Base-by-base conservation (phyloP, 2,113 vertebrate genomes). In the Bucco capensis region DNA sequence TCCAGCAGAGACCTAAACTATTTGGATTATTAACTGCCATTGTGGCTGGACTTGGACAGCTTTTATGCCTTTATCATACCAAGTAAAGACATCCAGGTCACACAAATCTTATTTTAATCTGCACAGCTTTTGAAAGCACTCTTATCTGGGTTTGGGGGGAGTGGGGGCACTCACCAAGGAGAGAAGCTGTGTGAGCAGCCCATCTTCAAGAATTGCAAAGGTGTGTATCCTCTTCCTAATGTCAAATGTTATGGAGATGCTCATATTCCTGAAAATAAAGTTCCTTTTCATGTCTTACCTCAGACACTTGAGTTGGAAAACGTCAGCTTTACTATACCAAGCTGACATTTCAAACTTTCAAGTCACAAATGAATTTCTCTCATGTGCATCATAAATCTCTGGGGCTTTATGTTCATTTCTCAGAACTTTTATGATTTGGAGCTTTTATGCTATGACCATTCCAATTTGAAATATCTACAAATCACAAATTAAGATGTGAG, bases 401-500 rank as follows among this genome's bases (percentile, higher is more conserved):
- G 31, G 28, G 35, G 38, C 65, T 88, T 94, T 92, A 88, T 64
- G 60, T 18, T 54, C 24, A 56, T 83, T 88, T 86, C 47, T 90
- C 49, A 65, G 61, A 96, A 90, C 70, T 85, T 88, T 27, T 56
- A 0, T 85, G 47, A 80, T 92, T 49, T 62, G 57, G 13, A 35
- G 17, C 10, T 25, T 90, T 92, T 92, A 58, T 5, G 9, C 54
- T 86, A 19, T 92, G 80, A 78, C 73, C 6, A 0, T 88, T 95
- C 33, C 0, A 0, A 73, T 86, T 71, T 90, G 83, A 94, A 86
- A 58, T 80, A 89, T 70, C 62, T 89, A 23, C 67, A 87, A 76
- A 89, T 93, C 85, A 73, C 38, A 79, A 61, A 92, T 73, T 83
- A 77, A 94, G 66, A 57, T 65, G 66, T 82, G 70, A 92, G 58